A percentile compares a stretch with the other conserved stretches of the same genome.
phyloP scores from a whole-genome alignment of 2,888 invertebrate species.

The Acutogordius australiensis region DNA sequence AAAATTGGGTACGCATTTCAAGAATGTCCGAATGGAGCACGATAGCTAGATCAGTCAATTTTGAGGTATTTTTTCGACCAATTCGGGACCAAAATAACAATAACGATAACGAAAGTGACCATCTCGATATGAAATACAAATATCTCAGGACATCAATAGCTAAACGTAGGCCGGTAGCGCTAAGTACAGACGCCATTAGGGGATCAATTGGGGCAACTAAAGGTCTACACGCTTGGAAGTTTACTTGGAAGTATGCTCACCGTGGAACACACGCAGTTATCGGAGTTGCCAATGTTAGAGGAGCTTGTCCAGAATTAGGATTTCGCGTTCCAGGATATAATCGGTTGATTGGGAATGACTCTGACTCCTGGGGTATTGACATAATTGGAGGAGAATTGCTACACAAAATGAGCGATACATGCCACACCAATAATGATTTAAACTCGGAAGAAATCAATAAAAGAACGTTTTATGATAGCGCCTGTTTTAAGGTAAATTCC shows the following conservation, averaged over 20 bases:
- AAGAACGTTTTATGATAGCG: neutral
- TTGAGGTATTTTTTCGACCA: too few species aligned
- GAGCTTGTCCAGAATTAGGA: neutral
- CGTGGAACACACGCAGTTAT: constrained; percentile 1
- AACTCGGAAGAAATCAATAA: neutral
- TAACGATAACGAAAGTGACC: too few species aligned
- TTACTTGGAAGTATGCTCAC: neutral
- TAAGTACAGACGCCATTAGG: neutral
- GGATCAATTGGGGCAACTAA: neutral
- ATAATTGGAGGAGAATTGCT: neutral
- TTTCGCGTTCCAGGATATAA: neutral
- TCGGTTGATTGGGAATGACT: neutral
- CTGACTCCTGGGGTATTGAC: neutral
- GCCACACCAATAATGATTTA: neutral
- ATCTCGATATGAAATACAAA: too few species aligned
- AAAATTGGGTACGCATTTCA: too few species aligned
- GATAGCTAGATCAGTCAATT: too few species aligned
- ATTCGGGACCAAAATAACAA: too few species aligned
- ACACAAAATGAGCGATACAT: neutral
- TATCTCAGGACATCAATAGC: too few species aligned
- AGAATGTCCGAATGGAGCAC: too few species aligned
- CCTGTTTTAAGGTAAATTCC: neutral
- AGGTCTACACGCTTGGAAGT: neutral
- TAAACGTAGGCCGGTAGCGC: neutral
- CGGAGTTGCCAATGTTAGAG: neutral